These are phyloP conservation scores for Halotydeus destructor DNA, from an alignment of 1,140 invertebrate genomes.

Conservation along the genomic window DNA sequence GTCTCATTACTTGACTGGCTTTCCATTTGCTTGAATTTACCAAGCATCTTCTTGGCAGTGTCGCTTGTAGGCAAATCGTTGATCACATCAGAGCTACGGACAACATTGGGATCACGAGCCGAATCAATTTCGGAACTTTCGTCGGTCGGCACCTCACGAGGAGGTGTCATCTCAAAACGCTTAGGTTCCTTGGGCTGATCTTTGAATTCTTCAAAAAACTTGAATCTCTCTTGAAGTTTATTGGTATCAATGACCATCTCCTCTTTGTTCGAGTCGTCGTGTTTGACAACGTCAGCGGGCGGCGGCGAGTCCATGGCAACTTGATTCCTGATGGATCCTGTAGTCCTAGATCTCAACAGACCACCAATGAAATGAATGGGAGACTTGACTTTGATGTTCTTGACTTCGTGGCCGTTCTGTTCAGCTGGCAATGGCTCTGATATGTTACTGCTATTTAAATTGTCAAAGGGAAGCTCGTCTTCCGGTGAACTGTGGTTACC, in stretches of 20 bases:
- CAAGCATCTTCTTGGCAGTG: constrained; percentile 57
- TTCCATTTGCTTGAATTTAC: constrained; percentile 57
- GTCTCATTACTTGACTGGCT: constrained; percentile 35
- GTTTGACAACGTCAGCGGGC: constrained; percentile 41
- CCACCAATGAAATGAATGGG: too few relatives aligned
- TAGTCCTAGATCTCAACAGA: too few relatives aligned
- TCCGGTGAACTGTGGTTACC: too few relatives aligned
- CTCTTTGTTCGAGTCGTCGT: constrained; percentile 39
- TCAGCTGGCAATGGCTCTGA: too few relatives aligned
- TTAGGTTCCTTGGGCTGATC: constrained; percentile 33
- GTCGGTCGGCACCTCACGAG: constrained; percentile 31
- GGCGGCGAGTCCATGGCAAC: too few relatives aligned
- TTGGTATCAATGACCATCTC: constrained; percentile 54
- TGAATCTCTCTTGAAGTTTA: constrained; percentile 59
- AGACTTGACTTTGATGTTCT: too few relatives aligned
- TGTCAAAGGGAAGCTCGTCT: too few relatives aligned
- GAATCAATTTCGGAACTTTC: constrained; percentile 48
- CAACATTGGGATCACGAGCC: constrained; percentile 49
- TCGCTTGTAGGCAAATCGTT: constrained; percentile 34
- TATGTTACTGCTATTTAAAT: too few relatives aligned
- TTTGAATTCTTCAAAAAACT: constrained; percentile 72
- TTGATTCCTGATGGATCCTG: too few relatives aligned
- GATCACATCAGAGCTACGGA: constrained; percentile 36
- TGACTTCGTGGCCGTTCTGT: too few relatives aligned
- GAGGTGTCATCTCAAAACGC: constrained; percentile 62